Evolutionary conservation across 2,797 vertebrate species (phyloP).

Genomic region (Urocyon cinereoargenteus): DNA sequence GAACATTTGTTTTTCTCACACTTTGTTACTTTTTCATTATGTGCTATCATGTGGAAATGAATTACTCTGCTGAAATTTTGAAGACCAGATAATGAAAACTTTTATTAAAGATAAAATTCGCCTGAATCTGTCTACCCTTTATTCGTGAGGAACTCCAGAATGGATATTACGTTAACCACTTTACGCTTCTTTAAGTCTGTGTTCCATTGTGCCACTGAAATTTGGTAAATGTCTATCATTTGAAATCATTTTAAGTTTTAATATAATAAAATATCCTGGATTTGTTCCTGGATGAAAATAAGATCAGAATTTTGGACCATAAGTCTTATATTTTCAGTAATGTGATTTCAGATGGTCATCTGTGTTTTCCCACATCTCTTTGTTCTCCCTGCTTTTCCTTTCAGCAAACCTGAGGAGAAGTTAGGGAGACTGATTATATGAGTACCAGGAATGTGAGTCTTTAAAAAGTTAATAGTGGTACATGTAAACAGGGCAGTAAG

Average conservation of each 20-base stretch:
- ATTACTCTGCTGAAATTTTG: slow-evolving; percentile 64
- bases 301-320: slow-evolving; percentile 57
- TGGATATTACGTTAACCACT: slow-evolving; percentile 63
- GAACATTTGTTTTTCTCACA: slow-evolving; percentile 82
- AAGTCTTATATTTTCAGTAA: slow-evolving; percentile 65
- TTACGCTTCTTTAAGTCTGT: slow-evolving; percentile 64
- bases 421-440: slow-evolving; percentile 62
- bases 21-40: slow-evolving; percentile 81
- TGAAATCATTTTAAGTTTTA: slow-evolving; percentile 79
- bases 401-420: neutral
- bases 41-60: slow-evolving; percentile 78
- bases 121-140: slow-evolving; percentile 69
- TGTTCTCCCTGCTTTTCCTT: slow-evolving; percentile 53
- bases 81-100: slow-evolving; percentile 59
- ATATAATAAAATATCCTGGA: slow-evolving; percentile 73
- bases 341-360: slow-evolving; percentile 65
- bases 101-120: slow-evolving; percentile 47
- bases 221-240: slow-evolving; percentile 71
- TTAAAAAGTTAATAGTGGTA: slow-evolving; percentile 41
- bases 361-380: slow-evolving; percentile 34
- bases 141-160: slow-evolving; percentile 61
- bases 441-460: slow-evolving; percentile 55
- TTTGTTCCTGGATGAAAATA: slow-evolving; percentile 54
- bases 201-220: slow-evolving; percentile 69
- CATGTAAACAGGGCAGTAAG: slow-evolving; percentile 56